phyloP scores from a whole-genome alignment of 1,140 invertebrate species.

The Neotoxoptera formosana region DNA sequence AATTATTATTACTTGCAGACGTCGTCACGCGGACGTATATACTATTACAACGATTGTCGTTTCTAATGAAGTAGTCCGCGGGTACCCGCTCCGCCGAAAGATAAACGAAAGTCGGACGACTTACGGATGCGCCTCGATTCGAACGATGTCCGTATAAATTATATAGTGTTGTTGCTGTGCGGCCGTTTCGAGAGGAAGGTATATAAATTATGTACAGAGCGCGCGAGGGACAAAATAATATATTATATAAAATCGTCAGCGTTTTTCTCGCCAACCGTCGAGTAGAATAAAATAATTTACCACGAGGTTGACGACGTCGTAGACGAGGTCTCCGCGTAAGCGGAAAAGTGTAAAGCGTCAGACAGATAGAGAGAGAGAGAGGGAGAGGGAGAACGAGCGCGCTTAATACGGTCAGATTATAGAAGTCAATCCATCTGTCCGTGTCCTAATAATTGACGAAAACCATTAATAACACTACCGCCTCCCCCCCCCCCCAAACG shows the following conservation, averaged over 20 bases:
- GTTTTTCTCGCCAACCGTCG: neutral
- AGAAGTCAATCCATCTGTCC: constrained; percentile 47
- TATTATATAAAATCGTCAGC: neutral
- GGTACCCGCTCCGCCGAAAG: neutral
- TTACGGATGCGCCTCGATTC: neutral
- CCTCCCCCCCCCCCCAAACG: no score
- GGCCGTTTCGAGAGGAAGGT: neutral
- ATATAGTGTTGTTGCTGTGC: neutral
- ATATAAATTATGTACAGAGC: neutral
- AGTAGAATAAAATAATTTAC: neutral
- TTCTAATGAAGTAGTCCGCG: neutral
- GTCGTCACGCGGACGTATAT: neutral
- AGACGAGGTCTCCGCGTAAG: neutral
- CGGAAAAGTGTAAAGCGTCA: neutral
- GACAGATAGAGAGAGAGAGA: neutral
- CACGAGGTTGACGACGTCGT: neutral
- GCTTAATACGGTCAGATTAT: constrained; percentile 46
- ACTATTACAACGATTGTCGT: neutral
- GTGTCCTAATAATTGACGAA: constrained; percentile 50
- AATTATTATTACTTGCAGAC: neutral
- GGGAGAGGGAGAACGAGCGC: neutral
- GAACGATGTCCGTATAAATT: neutral
- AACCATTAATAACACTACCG: constrained; percentile 46
- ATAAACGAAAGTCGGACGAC: neutral
- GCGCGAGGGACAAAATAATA: neutral